Percentiles rank a stretch among this genome's conserved stretches.
Evolutionary conservation across 2,888 invertebrate species (phyloP).

Genomic region (Desoria tigrina): DNA sequence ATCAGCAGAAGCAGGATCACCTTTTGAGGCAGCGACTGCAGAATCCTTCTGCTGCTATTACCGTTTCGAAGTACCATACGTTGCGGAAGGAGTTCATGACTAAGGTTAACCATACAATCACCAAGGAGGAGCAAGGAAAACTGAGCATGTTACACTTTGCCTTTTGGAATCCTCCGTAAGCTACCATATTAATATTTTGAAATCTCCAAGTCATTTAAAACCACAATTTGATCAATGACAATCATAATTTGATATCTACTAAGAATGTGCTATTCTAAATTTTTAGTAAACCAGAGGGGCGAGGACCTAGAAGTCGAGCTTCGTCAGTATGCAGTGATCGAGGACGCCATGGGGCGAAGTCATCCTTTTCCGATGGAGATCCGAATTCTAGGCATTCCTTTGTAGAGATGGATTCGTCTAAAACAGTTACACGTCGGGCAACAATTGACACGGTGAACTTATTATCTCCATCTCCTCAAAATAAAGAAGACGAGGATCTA

Average conservation of each 20-base stretch:
- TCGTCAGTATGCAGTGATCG: slow-evolving; percentile 34
- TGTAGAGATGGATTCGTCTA: background rate
- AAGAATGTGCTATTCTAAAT: too few relatives aligned
- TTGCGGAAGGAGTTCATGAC: slow-evolving; percentile 46
- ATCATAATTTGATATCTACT: too few relatives aligned
- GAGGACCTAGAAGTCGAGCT: slow-evolving; percentile 29
- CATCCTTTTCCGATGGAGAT: background rate
- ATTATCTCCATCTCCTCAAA: background rate
- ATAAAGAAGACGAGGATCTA: background rate
- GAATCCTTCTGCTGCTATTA: slow-evolving; percentile 27
- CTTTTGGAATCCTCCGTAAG: slow-evolving; percentile 53
- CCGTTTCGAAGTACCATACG: slow-evolving; percentile 36
- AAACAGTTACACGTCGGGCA: slow-evolving; percentile 8
- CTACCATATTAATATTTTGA: background rate
- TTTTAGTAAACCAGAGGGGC: slow-evolving; percentile 20
- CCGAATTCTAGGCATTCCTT: background rate
- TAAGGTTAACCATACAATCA: slow-evolving; percentile 46
- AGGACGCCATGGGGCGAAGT: background rate
- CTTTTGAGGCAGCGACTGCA: slow-evolving; percentile 34
- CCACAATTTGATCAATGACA: too few relatives aligned
- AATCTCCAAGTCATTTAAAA: too few relatives aligned
- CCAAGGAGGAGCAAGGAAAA: slow-evolving; percentile 56
- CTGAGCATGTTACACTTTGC: slow-evolving; percentile 69
- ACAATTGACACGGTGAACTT: slow-evolving; percentile 19
- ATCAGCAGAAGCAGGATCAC: slow-evolving; percentile 13